Evolutionary conservation across 2,797 vertebrate species (phyloP), one percentile per base, ranked within the genome.

Genomic region (Coreius guichenoti): DNA sequence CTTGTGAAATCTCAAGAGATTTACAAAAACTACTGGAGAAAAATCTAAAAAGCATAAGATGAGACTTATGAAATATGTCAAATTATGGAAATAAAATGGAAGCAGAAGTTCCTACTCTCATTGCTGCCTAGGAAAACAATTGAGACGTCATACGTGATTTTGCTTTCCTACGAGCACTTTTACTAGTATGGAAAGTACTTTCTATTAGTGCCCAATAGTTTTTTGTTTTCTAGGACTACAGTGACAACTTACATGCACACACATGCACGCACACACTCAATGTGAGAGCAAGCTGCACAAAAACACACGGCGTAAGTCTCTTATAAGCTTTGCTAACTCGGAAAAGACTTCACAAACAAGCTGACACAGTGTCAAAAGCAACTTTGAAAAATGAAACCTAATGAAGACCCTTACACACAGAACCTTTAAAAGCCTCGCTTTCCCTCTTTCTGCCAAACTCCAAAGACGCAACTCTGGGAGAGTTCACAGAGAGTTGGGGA

Each of bases 321-420:
- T 87, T 86, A 87, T 65, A 79, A 86, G 68, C 77, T 83, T 68
- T 67, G 75, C 84, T 74, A 83, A 75, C 76, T 85, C 82, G 74
- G 65, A 45, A 54, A 79, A 80, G 36, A 19, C 67, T 83, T 88
- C 61, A 73, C 70, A 85, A 86, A 74, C 80, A 70, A 82, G 82
- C 83, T 77, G 82, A 86, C 70, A 89, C 78, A 19, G 79, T 81
- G 58, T 86, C 77, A n/a, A 88, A 86, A 83, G 82, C 63, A 81
- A 70, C 56, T 82, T 78, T 77, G 77, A 83, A 79, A 68, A 81
- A 54, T 58, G 23, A 83, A 85, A 85, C 76, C 67, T 51, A 86
- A 86, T 74, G 43, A 87, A 80, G 83, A 67, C 49, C 68, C 84
- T 43, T 33, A 54, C 45, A 54, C 76, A 74, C 68, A 83, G 47